Conservation (phyloP, 2,113 vertebrate genomes). For the Mungos mungo region DNA sequence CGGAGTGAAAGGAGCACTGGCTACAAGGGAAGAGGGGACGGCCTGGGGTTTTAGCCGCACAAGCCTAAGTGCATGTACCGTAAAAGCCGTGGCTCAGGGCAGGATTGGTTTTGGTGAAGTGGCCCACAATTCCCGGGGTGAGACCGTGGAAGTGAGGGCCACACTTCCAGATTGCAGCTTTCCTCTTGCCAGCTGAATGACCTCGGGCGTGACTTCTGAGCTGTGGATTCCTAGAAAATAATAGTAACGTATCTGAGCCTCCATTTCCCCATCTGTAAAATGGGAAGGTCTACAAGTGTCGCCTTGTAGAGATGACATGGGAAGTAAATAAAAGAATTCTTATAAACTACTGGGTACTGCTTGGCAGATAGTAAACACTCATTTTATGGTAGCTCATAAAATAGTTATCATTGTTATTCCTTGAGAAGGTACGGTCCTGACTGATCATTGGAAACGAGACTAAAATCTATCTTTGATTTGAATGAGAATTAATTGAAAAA, state of each 20-base stretch:
- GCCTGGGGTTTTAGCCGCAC: neutral
- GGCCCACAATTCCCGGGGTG: neutral
- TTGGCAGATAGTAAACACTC: neutral
- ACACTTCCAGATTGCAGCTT: neutral
- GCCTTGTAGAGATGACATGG: neutral
- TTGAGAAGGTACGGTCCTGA: neutral
- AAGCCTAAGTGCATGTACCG: fast-evolving
- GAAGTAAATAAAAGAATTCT: neutral
- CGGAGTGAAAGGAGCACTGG: neutral
- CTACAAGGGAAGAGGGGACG: neutral
- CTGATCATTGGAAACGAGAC: neutral
- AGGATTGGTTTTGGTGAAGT: neutral
- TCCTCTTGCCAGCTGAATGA: neutral
- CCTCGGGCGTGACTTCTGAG: neutral
- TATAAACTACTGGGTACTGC: neutral
- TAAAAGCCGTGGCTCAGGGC: neutral
- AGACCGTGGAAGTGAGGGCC: neutral
- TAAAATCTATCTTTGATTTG: constrained; percentile 34
- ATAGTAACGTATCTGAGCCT: neutral
- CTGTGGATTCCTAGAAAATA: neutral
- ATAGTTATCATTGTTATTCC: neutral
- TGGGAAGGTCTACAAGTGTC: neutral
- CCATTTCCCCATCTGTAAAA: constrained; percentile 15
- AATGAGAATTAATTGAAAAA: neutral
- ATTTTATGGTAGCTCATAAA: neutral